Base-by-base conservation (phyloP, 2,888 invertebrate genomes). In the Scaeva pyrastri region DNA sequence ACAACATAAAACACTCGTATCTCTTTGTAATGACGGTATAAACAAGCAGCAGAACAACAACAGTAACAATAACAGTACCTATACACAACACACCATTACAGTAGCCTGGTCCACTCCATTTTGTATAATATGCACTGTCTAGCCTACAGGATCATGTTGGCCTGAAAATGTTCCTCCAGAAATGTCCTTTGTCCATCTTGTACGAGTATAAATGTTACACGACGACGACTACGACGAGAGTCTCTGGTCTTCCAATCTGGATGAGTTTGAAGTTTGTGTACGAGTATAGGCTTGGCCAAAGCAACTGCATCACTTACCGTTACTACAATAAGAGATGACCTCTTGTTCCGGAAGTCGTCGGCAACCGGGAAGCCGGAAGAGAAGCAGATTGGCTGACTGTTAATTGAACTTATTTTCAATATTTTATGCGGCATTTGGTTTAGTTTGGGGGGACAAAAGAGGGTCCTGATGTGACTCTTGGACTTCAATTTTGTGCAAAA, bases 351-450 rank as follows among this genome's bases (percentile, higher is more conserved):
- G 31, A 31, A 31, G 31, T 1, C 8, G 31, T 8, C 31, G 8
- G 8, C 31, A 31, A 31, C 16, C n/a, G 10, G 26, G n/a, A 45
- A 23, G n/a, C 43, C 6, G 11, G 10, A 26, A 45, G 16, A 48
- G 41, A n/a, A 31, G 3, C 45, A 80, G 71, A 72, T 72, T 76
- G 80, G 43, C 66, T 68, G 68, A 36, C 76, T 81, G 81, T 73
- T 85, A 85, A 81, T 85, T 85, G 85, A 81, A 85, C 81, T 81
- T 77, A 85, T 76, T 77, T 76, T 68, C 81, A 73, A 81, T 85
- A 81, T 77, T 73, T 85, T 80, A 85, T 52, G 60, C 12, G 36
- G 50, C 31, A 66, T 26, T n/a, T 21, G 23, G 26, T 39, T n/a
- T 10, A 12, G 43, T 14, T 41, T 21, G 23, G 19, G 16, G 23